A percentile compares a stretch with the other conserved stretches of the same genome.
phyloP scores from a whole-genome alignment of 2,113 vertebrate species.

The Pampusana beccarii region DNA sequence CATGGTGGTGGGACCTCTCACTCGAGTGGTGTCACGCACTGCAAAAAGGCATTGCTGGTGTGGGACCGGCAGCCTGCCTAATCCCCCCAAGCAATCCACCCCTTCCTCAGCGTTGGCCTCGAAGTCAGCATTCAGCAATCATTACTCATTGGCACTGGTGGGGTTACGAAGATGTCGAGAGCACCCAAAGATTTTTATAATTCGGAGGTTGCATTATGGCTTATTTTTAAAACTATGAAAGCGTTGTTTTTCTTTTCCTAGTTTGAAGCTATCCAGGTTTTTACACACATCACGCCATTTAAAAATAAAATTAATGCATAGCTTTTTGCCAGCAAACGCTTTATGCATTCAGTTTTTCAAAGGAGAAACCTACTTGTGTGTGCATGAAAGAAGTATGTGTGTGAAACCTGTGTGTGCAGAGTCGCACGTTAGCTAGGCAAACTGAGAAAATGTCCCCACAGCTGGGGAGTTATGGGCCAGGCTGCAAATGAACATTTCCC shows the following conservation, averaged over 20 bases:
- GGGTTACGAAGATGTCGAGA: not conserved
- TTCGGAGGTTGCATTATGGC: not conserved
- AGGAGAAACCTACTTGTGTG: conserved; percentile 5
- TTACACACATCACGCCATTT: not conserved
- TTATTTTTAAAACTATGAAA: conserved; percentile 10
- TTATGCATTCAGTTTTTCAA: conserved; percentile 8
- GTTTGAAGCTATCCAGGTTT: not conserved
- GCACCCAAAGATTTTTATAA: not conserved
- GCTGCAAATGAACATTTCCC: not conserved
- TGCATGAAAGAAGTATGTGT: conserved; percentile 25
- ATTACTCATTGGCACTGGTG: not conserved
- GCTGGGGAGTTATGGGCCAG: not conserved
- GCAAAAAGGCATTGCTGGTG: not conserved
- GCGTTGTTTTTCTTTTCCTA: not conserved
- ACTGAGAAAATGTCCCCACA: not conserved
- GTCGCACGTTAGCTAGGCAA: not conserved
- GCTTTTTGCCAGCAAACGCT: not conserved
- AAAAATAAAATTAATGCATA: not conserved
- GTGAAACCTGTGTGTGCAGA: conserved; percentile 2
- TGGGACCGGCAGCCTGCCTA: not conserved
- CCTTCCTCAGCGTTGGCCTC: not conserved
- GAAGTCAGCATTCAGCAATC: not conserved
- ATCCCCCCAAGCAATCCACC: not conserved
- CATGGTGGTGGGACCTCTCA: fast-evolving
- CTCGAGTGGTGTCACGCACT: not conserved